Base-by-base conservation (phyloP, 2,888 invertebrate genomes). In the Mamestra brassicae region DNA sequence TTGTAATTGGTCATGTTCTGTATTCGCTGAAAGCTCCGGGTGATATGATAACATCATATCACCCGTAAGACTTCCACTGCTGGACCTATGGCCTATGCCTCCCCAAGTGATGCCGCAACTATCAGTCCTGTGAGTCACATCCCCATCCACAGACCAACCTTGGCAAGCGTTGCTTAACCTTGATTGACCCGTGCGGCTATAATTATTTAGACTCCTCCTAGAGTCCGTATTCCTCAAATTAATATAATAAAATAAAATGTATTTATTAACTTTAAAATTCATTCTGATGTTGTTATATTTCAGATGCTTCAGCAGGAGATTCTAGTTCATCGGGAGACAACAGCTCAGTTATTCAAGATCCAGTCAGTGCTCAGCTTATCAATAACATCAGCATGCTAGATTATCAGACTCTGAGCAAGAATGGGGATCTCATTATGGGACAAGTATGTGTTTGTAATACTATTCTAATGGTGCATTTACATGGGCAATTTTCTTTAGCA, bases 361-460 rank as follows among this genome's bases (percentile, higher is more conserved):
- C 96, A 57, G 97, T 97, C 52, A 96, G 96, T 81, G 97, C 97
- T n/a, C 97, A 97, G 81, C 91, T 97, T 63, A 97, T 97, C 54
- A 97, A 97, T 84, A 97, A 97, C 77, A 97, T 97, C 61, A 97
- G 97, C 82, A 97, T 97, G 97, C 83, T 97, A 76, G 97, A 97
- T 80, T 97, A 97, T 77, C 96, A 96, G 80, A 96, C 97, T 6
- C 90, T 97, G 2, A 96, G 96, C 87, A 97, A 96, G 87, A 96
- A 96, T 90, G 95, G 94, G 45, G 96, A 97, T 75, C 91, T 96
- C 54, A 94, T 96, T 64, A 91, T 94, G 81, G 94, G 95, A 78
- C 94, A 94, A 88, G 97, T 96, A 89, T 89, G 88, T 89, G 76
- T 69, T 68, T 71, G 11, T 74, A 26, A 36, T n/a, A 42, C 6